A percentile compares a stretch with the other conserved stretches of the same genome.
These are phyloP conservation scores for Lycocerus yunnanus DNA, from an alignment of 2,888 invertebrate species.

Conservation along the genomic window DNA sequence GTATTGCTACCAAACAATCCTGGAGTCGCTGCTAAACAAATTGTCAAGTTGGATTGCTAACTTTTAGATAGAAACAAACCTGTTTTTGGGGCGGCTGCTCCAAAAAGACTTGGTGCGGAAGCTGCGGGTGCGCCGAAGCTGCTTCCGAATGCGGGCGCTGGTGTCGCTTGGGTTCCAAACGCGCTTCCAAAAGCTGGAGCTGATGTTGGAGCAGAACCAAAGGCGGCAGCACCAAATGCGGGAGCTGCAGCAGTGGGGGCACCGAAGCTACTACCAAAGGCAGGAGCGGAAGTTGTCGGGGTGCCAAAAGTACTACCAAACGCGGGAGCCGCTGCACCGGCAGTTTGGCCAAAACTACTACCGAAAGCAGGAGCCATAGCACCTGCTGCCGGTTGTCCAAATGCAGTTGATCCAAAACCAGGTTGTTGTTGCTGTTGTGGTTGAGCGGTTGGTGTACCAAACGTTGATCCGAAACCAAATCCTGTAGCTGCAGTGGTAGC, in stretches of 20 bases:
- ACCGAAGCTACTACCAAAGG: slow-evolving; percentile 42
- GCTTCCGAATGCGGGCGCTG: slow-evolving; percentile 50
- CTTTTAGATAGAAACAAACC: slow-evolving; percentile 41
- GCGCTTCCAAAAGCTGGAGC: slow-evolving; percentile 40
- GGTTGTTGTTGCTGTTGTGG: slow-evolving; percentile 47
- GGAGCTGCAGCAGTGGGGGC: slow-evolving; percentile 52
- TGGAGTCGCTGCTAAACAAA: slow-evolving; percentile 40
- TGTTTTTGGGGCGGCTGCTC: slow-evolving; percentile 41
- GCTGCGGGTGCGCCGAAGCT: slow-evolving; percentile 48
- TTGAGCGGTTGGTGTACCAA: slow-evolving; percentile 52
- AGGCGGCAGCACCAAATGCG: slow-evolving; percentile 43
- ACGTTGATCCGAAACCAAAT: slow-evolving; percentile 59
- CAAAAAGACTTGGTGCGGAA: slow-evolving; percentile 33
- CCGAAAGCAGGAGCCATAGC: slow-evolving; percentile 40
- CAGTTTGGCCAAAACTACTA: slow-evolving; percentile 44
- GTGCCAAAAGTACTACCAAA: slow-evolving; percentile 39
- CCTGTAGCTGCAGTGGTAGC: slow-evolving; percentile 56
- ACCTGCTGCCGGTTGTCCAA: slow-evolving; percentile 38
- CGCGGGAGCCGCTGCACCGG: slow-evolving; percentile 26
- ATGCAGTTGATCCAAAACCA: slow-evolving; percentile 55
- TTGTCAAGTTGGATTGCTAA: slow-evolving; percentile 41
- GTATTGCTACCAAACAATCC: slow-evolving; percentile 57
- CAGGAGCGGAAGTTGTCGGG: slow-evolving; percentile 56
- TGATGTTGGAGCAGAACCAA: slow-evolving; percentile 39
- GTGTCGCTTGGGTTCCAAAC: slow-evolving; percentile 37